Base-by-base conservation (phyloP, 2,888 invertebrate species). In the Drosophila prolongata region DNA sequence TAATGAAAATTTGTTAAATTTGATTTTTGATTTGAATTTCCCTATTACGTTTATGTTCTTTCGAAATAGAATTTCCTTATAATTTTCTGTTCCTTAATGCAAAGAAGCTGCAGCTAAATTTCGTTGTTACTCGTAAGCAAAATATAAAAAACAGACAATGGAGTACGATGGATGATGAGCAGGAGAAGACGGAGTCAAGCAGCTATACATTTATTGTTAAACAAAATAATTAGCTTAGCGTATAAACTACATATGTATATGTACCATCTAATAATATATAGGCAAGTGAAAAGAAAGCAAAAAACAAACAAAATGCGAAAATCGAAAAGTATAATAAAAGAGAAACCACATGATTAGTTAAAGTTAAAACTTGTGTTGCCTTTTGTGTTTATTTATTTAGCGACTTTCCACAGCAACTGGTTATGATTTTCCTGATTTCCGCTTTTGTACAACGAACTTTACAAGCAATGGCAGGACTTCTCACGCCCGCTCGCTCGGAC, bases 131-230 rank as follows among this genome's bases (percentile, higher is more conserved):
- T 52, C 67, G 38, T 64, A 72, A 71, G 61, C 66, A 67, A 76
- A 72, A 64, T n/a, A n/a, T 68, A 72, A 76, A 76, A 59, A 46
- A 35, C 11, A 74, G 54, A 67, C 55, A 68, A 50, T 24, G 55
- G 44, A 40, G 16, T 40, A 38, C 11, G 52, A 68, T 44, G 44
- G 52, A 68, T 43, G 24, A 43, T 43, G 19, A 47, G 27, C 10
- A 54, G 49, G 40, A 24, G 59, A 44, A 5, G 53, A 14, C n/a
- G 57, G 53, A 80, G 85, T 77, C 75, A 67, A 75, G 76, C 79
- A 86, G 80, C 86, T 86, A 86, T 75, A 83, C 83, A 80, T 73
- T 86, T 81, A 85, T 85, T 87, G 85, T 85, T 85, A 87, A 85
- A 85, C 73, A 87, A 79, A 76, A 81, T 77, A 87, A 65, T 80